phyloP scores from a whole-genome alignment of 2,113 vertebrate genomes.

The Notarius quadriscutis region DNA sequence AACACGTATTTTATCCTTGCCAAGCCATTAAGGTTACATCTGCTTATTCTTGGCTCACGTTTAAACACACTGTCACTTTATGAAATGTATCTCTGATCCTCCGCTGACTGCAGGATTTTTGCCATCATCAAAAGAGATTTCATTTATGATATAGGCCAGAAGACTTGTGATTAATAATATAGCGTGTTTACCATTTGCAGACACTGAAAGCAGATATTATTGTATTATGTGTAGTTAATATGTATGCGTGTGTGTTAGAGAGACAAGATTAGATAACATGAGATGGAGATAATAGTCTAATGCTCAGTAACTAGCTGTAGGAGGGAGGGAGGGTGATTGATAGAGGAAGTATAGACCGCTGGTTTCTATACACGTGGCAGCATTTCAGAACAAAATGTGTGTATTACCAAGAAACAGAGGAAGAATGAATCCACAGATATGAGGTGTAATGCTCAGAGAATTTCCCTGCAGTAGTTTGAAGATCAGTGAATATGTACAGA shows the following conservation, averaged over 20 bases:
- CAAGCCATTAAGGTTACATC: background rate
- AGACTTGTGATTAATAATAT: background rate
- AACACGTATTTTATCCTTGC: background rate
- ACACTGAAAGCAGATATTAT: background rate
- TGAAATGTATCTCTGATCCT: background rate
- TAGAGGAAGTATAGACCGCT: slow-evolving; percentile 14
- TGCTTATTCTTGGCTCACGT: background rate
- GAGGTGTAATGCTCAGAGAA: background rate
- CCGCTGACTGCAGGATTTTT: background rate
- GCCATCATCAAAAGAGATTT: background rate
- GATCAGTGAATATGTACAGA: background rate
- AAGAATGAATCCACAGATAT: background rate
- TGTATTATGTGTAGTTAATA: background rate
- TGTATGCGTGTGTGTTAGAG: background rate
- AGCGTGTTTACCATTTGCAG: background rate
- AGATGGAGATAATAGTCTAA: background rate
- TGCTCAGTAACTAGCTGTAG: background rate
- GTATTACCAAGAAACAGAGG: slow-evolving; percentile 11
- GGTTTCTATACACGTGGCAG: slow-evolving; percentile 1
- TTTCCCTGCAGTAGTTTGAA: background rate
- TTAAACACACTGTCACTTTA: background rate
- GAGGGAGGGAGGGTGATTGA: background rate
- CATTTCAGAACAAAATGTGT: slow-evolving; percentile 10
- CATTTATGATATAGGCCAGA: background rate
- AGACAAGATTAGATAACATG: background rate